Evolutionary conservation across 92 coral and sea anemone species (phyloP).

Genomic region (Paragorgia papillata): DNA sequence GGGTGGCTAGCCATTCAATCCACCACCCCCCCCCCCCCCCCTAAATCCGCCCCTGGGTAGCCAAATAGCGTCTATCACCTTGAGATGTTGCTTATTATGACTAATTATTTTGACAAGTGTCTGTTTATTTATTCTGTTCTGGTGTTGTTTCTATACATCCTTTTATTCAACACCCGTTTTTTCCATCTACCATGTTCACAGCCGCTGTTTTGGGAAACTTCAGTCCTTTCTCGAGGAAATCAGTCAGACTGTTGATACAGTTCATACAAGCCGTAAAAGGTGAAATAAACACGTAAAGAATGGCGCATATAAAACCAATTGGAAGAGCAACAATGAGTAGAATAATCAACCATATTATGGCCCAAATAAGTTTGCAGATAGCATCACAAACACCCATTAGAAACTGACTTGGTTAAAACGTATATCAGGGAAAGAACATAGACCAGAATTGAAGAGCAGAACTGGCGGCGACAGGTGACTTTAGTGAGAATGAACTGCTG

Average conservation of each 20-base stretch:
- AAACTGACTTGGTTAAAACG: not conserved
- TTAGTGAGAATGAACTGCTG: too few relatives aligned
- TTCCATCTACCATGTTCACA: slow-evolving; percentile 70
- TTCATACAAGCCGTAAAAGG: slow-evolving; percentile 90
- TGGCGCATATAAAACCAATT: slow-evolving; percentile 75
- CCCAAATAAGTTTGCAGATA: slow-evolving; percentile 82
- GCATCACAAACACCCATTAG: slow-evolving; percentile 68
- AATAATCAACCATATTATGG: slow-evolving; percentile 85
- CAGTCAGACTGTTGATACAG: slow-evolving; percentile 79
- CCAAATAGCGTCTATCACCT: too few relatives aligned
- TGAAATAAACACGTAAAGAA: slow-evolving; percentile 73
- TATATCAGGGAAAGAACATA: not conserved
- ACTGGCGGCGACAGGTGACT: not conserved
- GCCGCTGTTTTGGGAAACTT: slow-evolving; percentile 83
- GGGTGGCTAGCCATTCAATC: too few relatives aligned
- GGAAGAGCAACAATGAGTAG: slow-evolving; percentile 78
- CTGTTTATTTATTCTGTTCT: too few relatives aligned
- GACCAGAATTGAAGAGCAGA: too few relatives aligned
- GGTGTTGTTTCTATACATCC: too few relatives aligned
- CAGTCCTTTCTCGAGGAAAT: slow-evolving; percentile 86
- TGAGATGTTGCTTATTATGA: too few relatives aligned
- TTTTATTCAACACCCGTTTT: slow-evolving; percentile 66
- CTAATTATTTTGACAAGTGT: too few relatives aligned
- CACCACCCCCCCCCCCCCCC: too few relatives aligned
- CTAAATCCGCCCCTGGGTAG: too few relatives aligned